Base-by-base conservation (phyloP, 2,888 invertebrate genomes). In the Xestia ashworthii region DNA sequence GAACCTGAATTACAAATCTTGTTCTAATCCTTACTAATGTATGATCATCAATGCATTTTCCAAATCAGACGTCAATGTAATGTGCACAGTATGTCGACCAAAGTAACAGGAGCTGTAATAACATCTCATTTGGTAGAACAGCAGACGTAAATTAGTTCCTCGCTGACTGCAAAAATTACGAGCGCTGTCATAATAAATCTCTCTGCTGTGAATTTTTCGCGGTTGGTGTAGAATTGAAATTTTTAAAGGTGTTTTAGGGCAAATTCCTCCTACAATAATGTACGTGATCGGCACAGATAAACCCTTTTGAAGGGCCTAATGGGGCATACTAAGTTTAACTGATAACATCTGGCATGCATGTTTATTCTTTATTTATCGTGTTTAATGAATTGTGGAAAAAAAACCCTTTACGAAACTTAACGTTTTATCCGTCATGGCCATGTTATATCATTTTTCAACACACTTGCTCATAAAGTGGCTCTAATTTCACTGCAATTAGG, bases 91-190 rank as follows among this genome's bases (percentile, higher is more conserved):
- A 58, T 14, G 65, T 19, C 55, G 25, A 69, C 71, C 65, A 71
- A 68, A 50, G 53, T 3, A 53, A 55, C 50, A 74, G 32, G n/a
- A 67, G 41, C 58, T 19, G 41, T 74, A 83, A 83, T 86, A 82
- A 72, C 69, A 64, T 86, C 83, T 67, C 74, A 78, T 83, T 83
- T 74, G n/a, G 58, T 62, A 70, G 46, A 82, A 71, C n/a, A 48
- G 70, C 22, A 53, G n/a, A 70, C 71, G 46, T 50, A 78, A 82
- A 82, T 83, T 86, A 67, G 65, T 71, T 25, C 74, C 60, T 70
- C 41, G 53, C 71, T 67, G 71, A 71, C 69, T 77, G 72, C 74
- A 82, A 86, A 86, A 82, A 86, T 85, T 74, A 70, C 69, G 50
- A 11, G 58, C 66, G 50, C 72, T 76, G 67, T 71, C 68, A 64